These are phyloP conservation scores for Drymonia ruficornis DNA, from an alignment of 2,888 invertebrate genomes.

Conservation along the genomic window DNA sequence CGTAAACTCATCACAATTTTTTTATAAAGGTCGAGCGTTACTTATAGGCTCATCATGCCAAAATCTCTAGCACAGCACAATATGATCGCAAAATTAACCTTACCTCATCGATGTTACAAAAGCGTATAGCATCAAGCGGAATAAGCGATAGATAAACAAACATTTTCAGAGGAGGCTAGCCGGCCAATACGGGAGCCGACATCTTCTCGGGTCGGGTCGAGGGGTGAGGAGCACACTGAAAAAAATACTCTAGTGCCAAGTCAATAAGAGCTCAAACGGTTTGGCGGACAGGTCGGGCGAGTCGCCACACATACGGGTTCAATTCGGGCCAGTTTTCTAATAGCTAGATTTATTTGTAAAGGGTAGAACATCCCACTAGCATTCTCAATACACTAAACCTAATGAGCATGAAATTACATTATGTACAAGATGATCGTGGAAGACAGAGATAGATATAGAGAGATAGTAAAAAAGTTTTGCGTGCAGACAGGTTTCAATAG, in stretches of 20 bases:
- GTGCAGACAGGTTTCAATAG: constrained; percentile 37
- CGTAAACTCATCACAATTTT: constrained; percentile 21
- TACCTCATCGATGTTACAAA: constrained; percentile 41
- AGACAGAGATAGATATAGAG: constrained; percentile 22
- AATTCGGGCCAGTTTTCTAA: constrained; percentile 38
- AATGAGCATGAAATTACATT: constrained; percentile 81
- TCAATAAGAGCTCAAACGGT: constrained; percentile 78
- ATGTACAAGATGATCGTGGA: constrained; percentile 47
- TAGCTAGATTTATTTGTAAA: constrained; percentile 41
- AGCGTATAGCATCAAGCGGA: constrained; percentile 75
- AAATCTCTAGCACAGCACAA: constrained; percentile 48
- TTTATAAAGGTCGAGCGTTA: constrained; percentile 16
- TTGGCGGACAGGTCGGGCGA: constrained; percentile 65
- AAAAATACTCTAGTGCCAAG: constrained; percentile 84
- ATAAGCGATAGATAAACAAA: constrained; percentile 74
- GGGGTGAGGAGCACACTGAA: constrained; percentile 85
- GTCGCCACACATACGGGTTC: constrained; percentile 46
- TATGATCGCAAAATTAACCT: constrained; percentile 50
- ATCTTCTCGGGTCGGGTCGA: constrained; percentile 84
- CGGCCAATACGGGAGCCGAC: constrained; percentile 77
- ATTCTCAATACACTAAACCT: constrained; percentile 81
- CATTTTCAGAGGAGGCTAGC: constrained; percentile 84
- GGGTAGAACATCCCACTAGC: constrained; percentile 74
- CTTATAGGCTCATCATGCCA: constrained; percentile 33
- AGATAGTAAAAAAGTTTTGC: constrained; percentile 18